These are phyloP conservation scores for Syngnathus floridae DNA, from an alignment of 2,113 vertebrate genomes.

Conservation along the genomic window DNA sequence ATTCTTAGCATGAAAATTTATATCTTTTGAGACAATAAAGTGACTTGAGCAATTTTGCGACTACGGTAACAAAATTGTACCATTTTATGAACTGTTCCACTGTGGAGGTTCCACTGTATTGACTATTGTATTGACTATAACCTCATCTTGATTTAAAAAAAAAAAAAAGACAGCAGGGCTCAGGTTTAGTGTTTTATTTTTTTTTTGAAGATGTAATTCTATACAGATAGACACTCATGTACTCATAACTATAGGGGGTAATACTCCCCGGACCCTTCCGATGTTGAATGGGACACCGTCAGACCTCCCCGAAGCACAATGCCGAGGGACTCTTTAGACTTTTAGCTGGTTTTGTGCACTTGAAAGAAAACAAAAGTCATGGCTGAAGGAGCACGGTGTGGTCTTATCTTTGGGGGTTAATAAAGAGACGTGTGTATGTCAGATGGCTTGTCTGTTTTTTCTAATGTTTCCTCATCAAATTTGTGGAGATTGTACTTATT, in stretches of 20 bases:
- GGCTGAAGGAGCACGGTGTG: conserved; percentile 39
- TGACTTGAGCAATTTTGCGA: neutral
- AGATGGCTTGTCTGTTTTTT: conserved; percentile 6
- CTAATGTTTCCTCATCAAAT: neutral
- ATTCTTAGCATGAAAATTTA: neutral
- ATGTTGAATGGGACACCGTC: conserved; percentile 20
- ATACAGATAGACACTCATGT: conserved; percentile 40
- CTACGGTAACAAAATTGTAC: neutral
- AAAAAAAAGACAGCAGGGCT: conserved; percentile 19
- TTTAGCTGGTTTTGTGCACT: conserved; percentile 48
- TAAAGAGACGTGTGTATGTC: conserved; percentile 36
- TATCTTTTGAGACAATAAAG: neutral
- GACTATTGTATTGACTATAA: neutral
- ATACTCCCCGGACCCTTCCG: conserved; percentile 19
- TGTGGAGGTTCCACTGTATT: neutral
- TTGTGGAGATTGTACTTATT: neutral
- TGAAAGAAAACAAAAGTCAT: conserved; percentile 37
- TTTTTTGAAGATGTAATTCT: conserved; percentile 27
- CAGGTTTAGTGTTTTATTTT: conserved; percentile 14
- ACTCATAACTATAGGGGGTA: conserved; percentile 33
- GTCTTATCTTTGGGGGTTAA: conserved; percentile 40
- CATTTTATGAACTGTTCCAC: neutral
- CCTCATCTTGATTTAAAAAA: conserved; percentile 7
- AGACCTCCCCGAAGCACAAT: conserved; percentile 55
- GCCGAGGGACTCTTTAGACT: conserved; percentile 39